Conservation (phyloP, 2,888 invertebrate species). For the Amiota mariae region DNA sequence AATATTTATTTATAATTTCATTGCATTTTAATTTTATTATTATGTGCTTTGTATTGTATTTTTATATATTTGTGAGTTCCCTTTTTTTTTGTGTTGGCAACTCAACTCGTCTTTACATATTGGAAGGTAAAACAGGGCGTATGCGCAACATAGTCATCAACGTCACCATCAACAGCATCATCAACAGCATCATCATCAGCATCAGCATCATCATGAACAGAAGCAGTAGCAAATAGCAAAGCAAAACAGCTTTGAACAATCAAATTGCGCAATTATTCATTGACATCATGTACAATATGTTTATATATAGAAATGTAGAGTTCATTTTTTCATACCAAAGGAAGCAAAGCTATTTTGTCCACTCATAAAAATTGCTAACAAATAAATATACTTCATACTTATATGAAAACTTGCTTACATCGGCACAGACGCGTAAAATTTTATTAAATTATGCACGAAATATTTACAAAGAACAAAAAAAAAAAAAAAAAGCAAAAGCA, state of each 20-base stretch:
- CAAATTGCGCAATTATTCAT: conserved; percentile 23
- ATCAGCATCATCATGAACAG: too few species aligned
- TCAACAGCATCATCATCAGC: too few species aligned
- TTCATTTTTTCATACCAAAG: background rate
- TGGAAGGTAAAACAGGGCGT: conserved; percentile 43
- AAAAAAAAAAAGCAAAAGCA: background rate
- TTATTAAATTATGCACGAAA: conserved; percentile 20
- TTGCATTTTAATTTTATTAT: conserved; percentile 35
- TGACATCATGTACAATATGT: background rate
- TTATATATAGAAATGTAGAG: background rate
- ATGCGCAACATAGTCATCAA: conserved; percentile 46
- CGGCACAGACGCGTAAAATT: background rate
- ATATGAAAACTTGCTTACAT: background rate
- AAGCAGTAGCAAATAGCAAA: too few species aligned
- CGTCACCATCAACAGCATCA: background rate
- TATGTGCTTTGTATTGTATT: conserved; percentile 23
- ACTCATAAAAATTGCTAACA: background rate
- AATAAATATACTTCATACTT: background rate
- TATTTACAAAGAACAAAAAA: background rate
- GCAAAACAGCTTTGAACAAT: background rate
- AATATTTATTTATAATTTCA: conserved; percentile 21
- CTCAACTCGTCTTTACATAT: too few species aligned
- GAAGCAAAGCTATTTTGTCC: background rate
- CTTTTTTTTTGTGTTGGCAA: conserved; percentile 29
- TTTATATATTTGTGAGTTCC: background rate